These are phyloP conservation scores for Camponotus vicinus DNA, from an alignment of 1,140 invertebrate species.

Conservation along the genomic window DNA sequence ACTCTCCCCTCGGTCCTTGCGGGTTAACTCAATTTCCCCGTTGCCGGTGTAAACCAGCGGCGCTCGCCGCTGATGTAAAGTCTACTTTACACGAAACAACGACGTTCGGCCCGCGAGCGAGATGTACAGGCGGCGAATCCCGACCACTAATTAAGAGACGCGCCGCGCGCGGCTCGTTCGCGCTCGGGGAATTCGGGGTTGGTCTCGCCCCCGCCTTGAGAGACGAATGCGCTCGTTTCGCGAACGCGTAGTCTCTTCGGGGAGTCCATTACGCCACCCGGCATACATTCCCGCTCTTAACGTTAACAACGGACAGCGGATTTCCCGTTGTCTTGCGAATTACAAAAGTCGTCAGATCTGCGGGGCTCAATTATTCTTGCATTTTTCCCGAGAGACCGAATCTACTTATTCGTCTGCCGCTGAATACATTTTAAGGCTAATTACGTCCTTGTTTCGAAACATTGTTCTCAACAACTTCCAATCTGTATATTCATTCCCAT, in stretches of 20 bases:
- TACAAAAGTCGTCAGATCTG: not conserved
- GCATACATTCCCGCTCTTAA: not conserved
- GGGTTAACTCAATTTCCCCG: conserved; percentile 48
- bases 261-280: conserved; percentile 42
- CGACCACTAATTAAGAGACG: conserved; percentile 58
- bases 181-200: conserved; percentile 47
- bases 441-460: not conserved
- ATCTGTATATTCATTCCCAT: too few species aligned
- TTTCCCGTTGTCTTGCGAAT: conserved; percentile 23
- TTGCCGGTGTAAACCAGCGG: conserved; percentile 36
- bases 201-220: conserved; percentile 2
- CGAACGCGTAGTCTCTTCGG: conserved; percentile 43
- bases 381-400: not conserved
- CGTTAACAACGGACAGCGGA: conserved; percentile 14
- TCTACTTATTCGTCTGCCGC: too few species aligned
- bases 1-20: conserved; percentile 8
- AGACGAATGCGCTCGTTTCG: conserved; percentile 57
- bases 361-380: not conserved
- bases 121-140: conserved; percentile 43
- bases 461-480: not conserved
- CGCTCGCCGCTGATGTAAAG: conserved; percentile 53
- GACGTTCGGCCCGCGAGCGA: conserved; percentile 30
- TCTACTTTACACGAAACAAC: conserved; percentile 53
- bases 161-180: conserved; percentile 46
- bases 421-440: too few species aligned